A percentile compares a stretch with the other conserved stretches of the same genome.
Conservation (phyloP, 2,888 invertebrate genomes). For the Stenodera caucasica region DNA sequence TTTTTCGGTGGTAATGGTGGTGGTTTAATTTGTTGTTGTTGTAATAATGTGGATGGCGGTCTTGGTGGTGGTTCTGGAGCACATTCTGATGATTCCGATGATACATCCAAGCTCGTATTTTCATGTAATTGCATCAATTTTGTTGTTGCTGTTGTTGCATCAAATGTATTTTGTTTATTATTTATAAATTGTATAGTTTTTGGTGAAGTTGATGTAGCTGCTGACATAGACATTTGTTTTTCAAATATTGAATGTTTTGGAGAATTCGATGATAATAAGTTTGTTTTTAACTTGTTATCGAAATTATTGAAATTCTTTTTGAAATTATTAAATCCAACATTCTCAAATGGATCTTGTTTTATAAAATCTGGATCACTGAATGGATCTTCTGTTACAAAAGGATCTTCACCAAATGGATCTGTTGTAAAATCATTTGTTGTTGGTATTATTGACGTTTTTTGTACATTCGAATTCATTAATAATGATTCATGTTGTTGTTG, state of each 20-base stretch:
- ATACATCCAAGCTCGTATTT: constrained; percentile 50
- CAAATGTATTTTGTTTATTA: constrained; percentile 53
- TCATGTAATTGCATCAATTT: constrained; percentile 44
- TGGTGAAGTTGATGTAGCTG: constrained; percentile 29
- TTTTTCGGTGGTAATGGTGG: constrained; percentile 76
- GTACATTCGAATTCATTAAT: constrained; percentile 31
- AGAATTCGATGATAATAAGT: constrained; percentile 40
- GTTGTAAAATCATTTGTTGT: constrained; percentile 55
- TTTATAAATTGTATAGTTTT: constrained; percentile 28
- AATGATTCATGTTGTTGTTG: constrained; percentile 30
- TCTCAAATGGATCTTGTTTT: constrained; percentile 63
- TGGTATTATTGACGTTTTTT: constrained; percentile 18
- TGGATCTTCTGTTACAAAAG: constrained; percentile 72
- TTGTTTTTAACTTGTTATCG: constrained; percentile 25
- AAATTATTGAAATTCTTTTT: constrained; percentile 19
- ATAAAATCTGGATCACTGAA: constrained; percentile 63
- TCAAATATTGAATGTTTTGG: constrained; percentile 41
- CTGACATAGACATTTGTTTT: constrained; percentile 39
- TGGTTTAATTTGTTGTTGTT: constrained; percentile 63
- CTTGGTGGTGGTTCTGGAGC: constrained; percentile 72
- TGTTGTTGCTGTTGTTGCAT: constrained; percentile 38
- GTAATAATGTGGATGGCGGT: constrained; percentile 62
- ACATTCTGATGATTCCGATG: constrained; percentile 49
- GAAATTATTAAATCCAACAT: constrained; percentile 45
- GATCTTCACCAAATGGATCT: constrained; percentile 72